Evolutionary conservation across 1,140 invertebrate species (phyloP).

Genomic region (Drosophila pandora): DNA sequence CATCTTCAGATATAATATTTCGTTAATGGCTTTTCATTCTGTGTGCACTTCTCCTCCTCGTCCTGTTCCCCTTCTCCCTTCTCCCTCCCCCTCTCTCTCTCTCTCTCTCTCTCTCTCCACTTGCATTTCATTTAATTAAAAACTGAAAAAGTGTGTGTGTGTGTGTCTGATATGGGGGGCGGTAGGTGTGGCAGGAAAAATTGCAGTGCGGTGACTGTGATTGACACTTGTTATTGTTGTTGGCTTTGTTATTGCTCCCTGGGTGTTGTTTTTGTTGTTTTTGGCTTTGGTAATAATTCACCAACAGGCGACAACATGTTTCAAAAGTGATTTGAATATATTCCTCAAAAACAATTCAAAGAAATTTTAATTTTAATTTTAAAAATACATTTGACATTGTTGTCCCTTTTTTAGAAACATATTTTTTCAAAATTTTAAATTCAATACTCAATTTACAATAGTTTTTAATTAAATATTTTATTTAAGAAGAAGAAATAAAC

Average conservation of each 20-base stretch:
- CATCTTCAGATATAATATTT: slow-evolving; percentile 62
- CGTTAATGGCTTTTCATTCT: slow-evolving; percentile 73
- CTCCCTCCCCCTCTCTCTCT: too few species aligned
- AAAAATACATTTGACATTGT: too few species aligned
- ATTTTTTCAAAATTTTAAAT: too few species aligned
- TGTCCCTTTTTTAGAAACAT: too few species aligned
- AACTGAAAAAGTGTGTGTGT: slow-evolving; percentile 34
- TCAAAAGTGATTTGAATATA: background rate
- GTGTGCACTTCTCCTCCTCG: slow-evolving; percentile 25
- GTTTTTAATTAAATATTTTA: background rate
- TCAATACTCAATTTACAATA: background rate
- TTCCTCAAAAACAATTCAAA: too few species aligned
- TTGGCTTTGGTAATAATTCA: slow-evolving; percentile 8
- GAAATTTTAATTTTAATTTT: too few species aligned
- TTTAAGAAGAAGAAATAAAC: too few species aligned
- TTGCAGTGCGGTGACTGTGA: slow-evolving; percentile 50
- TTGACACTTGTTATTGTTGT: slow-evolving; percentile 40
- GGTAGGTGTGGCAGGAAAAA: slow-evolving; percentile 34
- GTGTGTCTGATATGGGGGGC: slow-evolving; percentile 9
- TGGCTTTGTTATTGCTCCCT: slow-evolving; percentile 4
- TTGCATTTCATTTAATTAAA: slow-evolving; percentile 76
- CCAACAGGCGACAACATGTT: slow-evolving; percentile 4
- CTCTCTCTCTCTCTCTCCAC: slow-evolving; percentile 23
- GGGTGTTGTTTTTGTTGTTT: slow-evolving; percentile 7
- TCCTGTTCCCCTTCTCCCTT: background rate